Base-by-base conservation (phyloP, 2,113 vertebrate genomes). In the Candoia aspera region DNA sequence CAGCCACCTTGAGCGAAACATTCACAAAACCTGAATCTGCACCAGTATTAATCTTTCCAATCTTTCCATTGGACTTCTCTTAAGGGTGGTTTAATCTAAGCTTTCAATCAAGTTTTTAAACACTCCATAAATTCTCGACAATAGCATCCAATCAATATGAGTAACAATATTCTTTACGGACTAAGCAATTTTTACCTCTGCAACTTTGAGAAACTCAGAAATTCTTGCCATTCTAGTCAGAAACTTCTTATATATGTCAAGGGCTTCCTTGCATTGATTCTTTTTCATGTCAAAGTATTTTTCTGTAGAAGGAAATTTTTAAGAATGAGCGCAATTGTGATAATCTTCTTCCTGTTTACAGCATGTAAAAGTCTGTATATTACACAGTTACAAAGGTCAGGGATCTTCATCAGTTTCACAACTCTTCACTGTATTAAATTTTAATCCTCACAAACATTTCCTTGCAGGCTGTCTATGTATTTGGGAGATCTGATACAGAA, bases 271-370 rank as follows among this genome's bases (percentile, higher is more conserved):
- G 97, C 99, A 99, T 90, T 99, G 99, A 94, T 98, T 98, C 96
- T 99, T 99, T 97, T 99, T 99, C 99, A 99, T 99, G 97, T 99
- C 99, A 94, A 99, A 99, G 96, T 99, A 99, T 97, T 99, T 99
- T 97, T 99, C 99, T 99, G 96, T 90, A 87, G 95, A 33, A 29
- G 91, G 10, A 92, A 8, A 4, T 1, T 21, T 90, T 54, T 21
- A 90, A 89, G 91, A 88, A 94, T 90, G 29, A 33, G 84, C 84
- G 46, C 53, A 84, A 59, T 53, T 21, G 84, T 84, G 3, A 54
- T 90, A 37, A 88, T 79, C 91, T 15, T 21, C 13, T 86, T 83
- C 46, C 29, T 23, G 12, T 60, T 29, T 23, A 83, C 79, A 90
- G 2, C 24, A 49, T 64, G 46, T 42, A 53, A 12, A 21, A 91